These are phyloP conservation scores for Synergus japonicus DNA, from an alignment of 2,888 invertebrate species.

Conservation along the genomic window DNA sequence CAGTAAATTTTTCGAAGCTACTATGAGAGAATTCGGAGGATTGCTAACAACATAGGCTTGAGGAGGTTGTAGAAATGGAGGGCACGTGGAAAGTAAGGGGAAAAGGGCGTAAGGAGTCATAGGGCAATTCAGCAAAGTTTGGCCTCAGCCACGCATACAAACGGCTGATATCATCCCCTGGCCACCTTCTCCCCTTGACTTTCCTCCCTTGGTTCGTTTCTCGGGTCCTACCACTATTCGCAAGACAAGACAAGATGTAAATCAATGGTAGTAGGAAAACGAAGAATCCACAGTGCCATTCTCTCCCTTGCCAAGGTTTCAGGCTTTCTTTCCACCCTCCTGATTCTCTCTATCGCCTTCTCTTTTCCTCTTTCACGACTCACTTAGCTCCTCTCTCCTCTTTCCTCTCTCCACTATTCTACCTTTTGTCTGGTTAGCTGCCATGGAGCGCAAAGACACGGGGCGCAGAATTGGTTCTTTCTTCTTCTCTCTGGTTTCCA, in stretches of 20 bases:
- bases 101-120: slow-evolving; percentile 72
- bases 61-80: slow-evolving; percentile 54
- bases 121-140: slow-evolving; percentile 77
- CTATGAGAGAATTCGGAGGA: slow-evolving; percentile 5
- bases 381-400: slow-evolving; percentile 43
- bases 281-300: slow-evolving; percentile 61
- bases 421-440: slow-evolving; percentile 65
- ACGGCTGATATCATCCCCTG: slow-evolving; percentile 73
- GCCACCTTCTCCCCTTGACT: slow-evolving; percentile 55
- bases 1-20: not conserved
- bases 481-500: slow-evolving; percentile 47
- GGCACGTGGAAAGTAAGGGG: slow-evolving; percentile 45
- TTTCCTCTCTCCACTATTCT: slow-evolving; percentile 47
- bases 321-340: slow-evolving; percentile 51
- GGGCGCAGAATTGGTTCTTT: slow-evolving; percentile 64
- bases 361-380: slow-evolving; percentile 41
- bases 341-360: slow-evolving; percentile 44
- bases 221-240: slow-evolving; percentile 57
- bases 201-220: slow-evolving; percentile 42
- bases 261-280: slow-evolving; percentile 73
- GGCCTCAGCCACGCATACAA: slow-evolving; percentile 75
- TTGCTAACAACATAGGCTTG: slow-evolving; percentile 10
- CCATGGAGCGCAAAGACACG: slow-evolving; percentile 61
- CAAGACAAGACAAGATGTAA: slow-evolving; percentile 75
- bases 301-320: slow-evolving; percentile 41